Evolutionary conservation across 2,797 vertebrate species (phyloP).

Genomic region (Malurus splendens): DNA sequence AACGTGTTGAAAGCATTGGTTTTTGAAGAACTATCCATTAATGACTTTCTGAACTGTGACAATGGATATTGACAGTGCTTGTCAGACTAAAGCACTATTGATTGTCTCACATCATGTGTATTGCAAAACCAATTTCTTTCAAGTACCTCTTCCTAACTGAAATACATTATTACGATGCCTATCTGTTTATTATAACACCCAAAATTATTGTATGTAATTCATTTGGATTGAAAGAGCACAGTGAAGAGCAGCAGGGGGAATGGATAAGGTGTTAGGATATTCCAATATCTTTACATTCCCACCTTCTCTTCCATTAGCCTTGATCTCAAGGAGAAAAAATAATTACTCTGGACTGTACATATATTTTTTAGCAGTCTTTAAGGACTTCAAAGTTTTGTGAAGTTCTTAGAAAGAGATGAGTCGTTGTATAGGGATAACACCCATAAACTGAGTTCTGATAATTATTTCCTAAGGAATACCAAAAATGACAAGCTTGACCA

Average conservation of each 20-base stretch:
- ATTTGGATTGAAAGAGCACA: conserved; percentile 37
- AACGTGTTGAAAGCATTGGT: conserved; percentile 68
- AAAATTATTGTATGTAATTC: conserved; percentile 58
- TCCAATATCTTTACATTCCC: neutral
- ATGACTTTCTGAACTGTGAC: conserved; percentile 81
- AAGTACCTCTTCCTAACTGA: conserved; percentile 82
- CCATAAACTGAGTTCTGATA: neutral
- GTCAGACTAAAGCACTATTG: conserved; percentile 85
- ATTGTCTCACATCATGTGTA: conserved; percentile 85
- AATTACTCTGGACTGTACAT: rapidly evolving
- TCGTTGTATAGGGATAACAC: rapidly evolving
- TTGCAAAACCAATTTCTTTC: conserved; percentile 86
- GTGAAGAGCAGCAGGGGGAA: conserved; percentile 6
- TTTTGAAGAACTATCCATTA: conserved; percentile 81
- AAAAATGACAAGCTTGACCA: neutral
- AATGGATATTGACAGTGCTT: conserved; percentile 80
- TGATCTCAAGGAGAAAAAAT: neutral
- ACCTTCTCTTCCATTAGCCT: neutral
- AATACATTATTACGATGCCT: conserved; percentile 75
- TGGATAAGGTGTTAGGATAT: neutral
- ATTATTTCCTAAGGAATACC: neutral
- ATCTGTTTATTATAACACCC: conserved; percentile 70
- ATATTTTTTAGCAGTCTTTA: neutral
- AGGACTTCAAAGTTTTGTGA: rapidly evolving
- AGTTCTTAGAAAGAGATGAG: neutral